Evolutionary conservation across 1,140 invertebrate species (phyloP).

Genomic region (Orussus abietinus): DNA sequence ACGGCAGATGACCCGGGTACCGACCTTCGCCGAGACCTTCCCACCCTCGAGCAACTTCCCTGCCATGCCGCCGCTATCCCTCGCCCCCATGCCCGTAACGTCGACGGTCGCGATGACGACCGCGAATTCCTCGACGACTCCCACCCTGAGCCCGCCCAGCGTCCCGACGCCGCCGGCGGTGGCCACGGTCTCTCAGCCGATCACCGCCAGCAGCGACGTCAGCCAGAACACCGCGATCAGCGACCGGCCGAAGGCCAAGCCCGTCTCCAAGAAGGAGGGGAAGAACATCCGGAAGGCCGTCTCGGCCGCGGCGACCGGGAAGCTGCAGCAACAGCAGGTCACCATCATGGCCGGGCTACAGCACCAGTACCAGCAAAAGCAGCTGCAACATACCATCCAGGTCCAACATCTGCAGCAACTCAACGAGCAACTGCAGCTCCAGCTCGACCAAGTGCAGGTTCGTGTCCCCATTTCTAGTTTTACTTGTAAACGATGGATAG

Average conservation of each 20-base stretch:
- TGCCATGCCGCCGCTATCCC: constrained; percentile 25
- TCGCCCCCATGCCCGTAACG: constrained; percentile 22
- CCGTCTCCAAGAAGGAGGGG: constrained; percentile 71
- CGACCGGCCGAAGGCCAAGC: constrained; percentile 76
- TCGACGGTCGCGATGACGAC: constrained; percentile 23
- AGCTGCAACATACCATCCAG: constrained; percentile 51
- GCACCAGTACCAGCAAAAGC: constrained; percentile 51
- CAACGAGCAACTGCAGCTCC: constrained; percentile 51
- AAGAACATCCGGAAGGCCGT: constrained; percentile 57
- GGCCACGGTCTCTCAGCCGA: constrained; percentile 39
- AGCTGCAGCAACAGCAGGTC: constrained; percentile 32
- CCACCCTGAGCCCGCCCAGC: constrained; percentile 24
- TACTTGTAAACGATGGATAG: too few species aligned
- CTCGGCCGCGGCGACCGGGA: constrained; percentile 33
- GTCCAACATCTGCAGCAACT: constrained; percentile 46
- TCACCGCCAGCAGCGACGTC: constrained; percentile 47
- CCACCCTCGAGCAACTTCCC: constrained; percentile 21
- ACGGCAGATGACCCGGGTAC: constrained; percentile 18
- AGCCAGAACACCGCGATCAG: constrained; percentile 70
- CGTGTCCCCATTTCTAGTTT: constrained; percentile 15
- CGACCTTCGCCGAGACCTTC: constrained; percentile 31
- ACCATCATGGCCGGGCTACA: constrained; percentile 40
- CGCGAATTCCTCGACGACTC: constrained; percentile 25
- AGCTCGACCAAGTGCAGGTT: constrained; percentile 48
- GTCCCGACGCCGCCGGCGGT: constrained; percentile 25